Conservation (phyloP, 2,797 vertebrate species). For the Distichodus sexfasciatus region DNA sequence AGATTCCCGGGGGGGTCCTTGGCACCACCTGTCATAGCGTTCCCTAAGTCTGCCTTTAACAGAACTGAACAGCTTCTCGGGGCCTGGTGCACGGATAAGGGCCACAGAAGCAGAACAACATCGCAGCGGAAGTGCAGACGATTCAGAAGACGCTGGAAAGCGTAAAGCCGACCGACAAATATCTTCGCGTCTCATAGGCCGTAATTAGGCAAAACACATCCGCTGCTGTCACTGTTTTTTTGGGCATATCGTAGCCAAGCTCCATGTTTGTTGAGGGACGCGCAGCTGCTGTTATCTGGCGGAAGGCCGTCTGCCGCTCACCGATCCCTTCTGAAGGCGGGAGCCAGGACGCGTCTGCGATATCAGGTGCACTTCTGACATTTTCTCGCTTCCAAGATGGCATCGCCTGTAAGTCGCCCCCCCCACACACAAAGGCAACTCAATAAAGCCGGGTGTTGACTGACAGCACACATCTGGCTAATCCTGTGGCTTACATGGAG, state of each 20-base stretch:
- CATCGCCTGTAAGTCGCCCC: slow-evolving; percentile 17
- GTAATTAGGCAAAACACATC: neutral
- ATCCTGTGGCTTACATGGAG: slow-evolving; percentile 21
- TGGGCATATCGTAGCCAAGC: neutral
- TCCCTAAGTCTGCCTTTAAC: slow-evolving; percentile 14
- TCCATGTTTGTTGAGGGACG: neutral
- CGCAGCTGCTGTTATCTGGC: slow-evolving; percentile 21
- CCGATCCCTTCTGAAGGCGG: slow-evolving; percentile 4
- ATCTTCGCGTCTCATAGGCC: neutral
- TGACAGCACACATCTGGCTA: slow-evolving; percentile 34
- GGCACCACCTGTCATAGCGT: slow-evolving; percentile 33
- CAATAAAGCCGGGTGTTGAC: slow-evolving; percentile 31
- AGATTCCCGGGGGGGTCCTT: slow-evolving; percentile 19
- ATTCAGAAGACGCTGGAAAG: neutral
- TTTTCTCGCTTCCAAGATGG: slow-evolving; percentile 10
- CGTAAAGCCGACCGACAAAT: neutral
- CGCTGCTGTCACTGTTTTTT: neutral
- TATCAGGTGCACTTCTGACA: slow-evolving; percentile 34
- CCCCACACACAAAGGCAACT: neutral
- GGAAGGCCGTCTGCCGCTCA: slow-evolving; percentile 3
- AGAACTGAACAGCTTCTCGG: neutral
- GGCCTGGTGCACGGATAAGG: neutral
- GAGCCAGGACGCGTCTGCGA: slow-evolving; percentile 4
- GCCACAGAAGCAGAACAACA: neutral
- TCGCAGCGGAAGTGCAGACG: neutral